Base-by-base conservation (phyloP, 2,888 invertebrate species). In the Acanthosoma haemorrhoidale region DNA sequence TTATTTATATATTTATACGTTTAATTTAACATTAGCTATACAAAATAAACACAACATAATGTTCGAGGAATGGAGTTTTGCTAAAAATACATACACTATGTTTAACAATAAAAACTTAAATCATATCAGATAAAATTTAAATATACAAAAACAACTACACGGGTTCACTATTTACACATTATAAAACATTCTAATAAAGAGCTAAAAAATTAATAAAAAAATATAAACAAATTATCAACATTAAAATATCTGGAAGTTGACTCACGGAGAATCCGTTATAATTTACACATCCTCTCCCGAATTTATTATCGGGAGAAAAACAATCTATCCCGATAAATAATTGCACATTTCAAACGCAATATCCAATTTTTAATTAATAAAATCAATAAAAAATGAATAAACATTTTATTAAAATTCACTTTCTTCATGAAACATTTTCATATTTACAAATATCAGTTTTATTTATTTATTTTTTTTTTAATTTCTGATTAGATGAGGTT, bases 91-190 rank as follows among this genome's bases (percentile, higher is more conserved):
- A 41, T 36, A n/a, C n/a, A 5, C 41, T 64, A 39, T 39, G 16
- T 41, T 29, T 41, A 64, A 64, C 64, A 64, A 64, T 41, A 41
- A 64, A 41, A 61, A 29, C 25, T 41, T 64, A 64, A 18, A 38
- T n/a, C n/a, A 16, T 25, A 18, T 34, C 21, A 34, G 38, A 64
- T 64, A 64, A 64, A 64, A 64, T 64, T 64, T 64, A 64, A 64
- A 64, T 64, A 41, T 64, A 64, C 64, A 64, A 64, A 64, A 38
- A 64, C 38, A 64, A 64, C 64, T 64, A 41, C 41, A 64, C 38
- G 39, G 64, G 31, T 25, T 29, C 15, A 61, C 21, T 64, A 64
- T 64, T 41, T 64, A 64, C 64, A 64, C 4, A 41, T 21, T 41
- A 61, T 61, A 41, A 51, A 64, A 64, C 64, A 64, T 25, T 64